A percentile compares a stretch with the other conserved stretches of the same genome.
These are phyloP conservation scores for Apis dorsata DNA, from an alignment of 1,140 invertebrate genomes.

Conservation along the genomic window DNA sequence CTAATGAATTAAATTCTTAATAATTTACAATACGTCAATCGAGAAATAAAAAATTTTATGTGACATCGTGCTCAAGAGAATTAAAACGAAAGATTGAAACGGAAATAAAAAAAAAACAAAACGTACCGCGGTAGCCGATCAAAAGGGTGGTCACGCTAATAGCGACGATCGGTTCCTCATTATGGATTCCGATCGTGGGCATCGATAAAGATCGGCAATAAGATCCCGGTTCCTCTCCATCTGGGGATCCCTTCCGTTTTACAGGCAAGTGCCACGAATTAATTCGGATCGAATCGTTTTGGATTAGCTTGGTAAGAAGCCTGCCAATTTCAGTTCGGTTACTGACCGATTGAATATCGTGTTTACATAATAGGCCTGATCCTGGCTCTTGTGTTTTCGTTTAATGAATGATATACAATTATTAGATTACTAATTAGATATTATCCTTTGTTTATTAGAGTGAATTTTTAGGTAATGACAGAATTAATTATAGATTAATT, in stretches of 20 bases:
- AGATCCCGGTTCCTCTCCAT: neutral
- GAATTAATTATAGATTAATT: too few species aligned
- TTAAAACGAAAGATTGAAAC: conserved; percentile 22
- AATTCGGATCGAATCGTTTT: conserved; percentile 32
- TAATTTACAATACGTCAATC: too few species aligned
- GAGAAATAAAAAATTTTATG: neutral
- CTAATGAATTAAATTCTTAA: neutral
- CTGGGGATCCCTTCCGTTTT: conserved; percentile 1
- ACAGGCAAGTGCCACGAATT: conserved; percentile 37
- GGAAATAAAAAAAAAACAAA: conserved; percentile 46
- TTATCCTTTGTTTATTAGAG: too few species aligned
- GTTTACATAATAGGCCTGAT: conserved; percentile 28
- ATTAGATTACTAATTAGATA: too few species aligned
- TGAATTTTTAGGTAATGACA: too few species aligned
- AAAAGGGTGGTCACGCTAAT: conserved; percentile 53
- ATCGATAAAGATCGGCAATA: conserved; percentile 58
- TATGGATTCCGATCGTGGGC: conserved; percentile 60
- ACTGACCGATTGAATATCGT: neutral
- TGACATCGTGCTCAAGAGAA: neutral
- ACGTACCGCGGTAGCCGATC: neutral
- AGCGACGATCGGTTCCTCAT: conserved; percentile 56
- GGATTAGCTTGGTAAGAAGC: conserved; percentile 34
- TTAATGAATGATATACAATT: neutral
- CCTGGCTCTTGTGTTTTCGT: neutral
- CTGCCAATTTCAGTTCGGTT: neutral